Conservation (phyloP, 2,113 vertebrate genomes). For the Scytalopus superciliaris region DNA sequence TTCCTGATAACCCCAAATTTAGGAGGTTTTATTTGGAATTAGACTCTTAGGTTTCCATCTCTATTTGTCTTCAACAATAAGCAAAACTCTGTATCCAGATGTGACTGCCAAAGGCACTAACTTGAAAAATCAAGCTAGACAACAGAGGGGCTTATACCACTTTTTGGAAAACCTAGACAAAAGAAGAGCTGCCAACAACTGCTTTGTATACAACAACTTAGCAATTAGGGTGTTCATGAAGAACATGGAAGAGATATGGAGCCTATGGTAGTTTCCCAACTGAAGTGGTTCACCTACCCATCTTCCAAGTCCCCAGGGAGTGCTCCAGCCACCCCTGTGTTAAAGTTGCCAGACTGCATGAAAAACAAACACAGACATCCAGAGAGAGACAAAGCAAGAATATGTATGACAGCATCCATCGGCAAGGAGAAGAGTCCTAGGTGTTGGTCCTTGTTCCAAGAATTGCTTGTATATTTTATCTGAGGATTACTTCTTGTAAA, state of each 20-base stretch:
- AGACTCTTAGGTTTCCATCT: neutral
- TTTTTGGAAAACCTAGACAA: slow-evolving; percentile 2
- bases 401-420: neutral
- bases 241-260: neutral
- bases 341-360: neutral
- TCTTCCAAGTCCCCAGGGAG: neutral
- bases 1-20: neutral
- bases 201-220: neutral
- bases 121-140: neutral
- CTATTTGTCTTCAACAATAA: neutral
- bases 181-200: neutral
- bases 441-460: slow-evolving; percentile 7
- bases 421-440: neutral
- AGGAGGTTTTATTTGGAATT: neutral
- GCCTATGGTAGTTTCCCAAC: neutral
- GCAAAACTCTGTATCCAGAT: neutral
- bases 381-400: neutral
- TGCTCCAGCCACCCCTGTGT: neutral
- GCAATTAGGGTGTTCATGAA: neutral
- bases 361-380: neutral
- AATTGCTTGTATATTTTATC: slow-evolving; percentile 5
- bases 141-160: neutral
- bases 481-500: slow-evolving; percentile 22
- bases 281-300: neutral
- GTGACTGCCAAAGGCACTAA: neutral